Conservation (phyloP, 2,113 vertebrate species). For the Alces alces region DNA sequence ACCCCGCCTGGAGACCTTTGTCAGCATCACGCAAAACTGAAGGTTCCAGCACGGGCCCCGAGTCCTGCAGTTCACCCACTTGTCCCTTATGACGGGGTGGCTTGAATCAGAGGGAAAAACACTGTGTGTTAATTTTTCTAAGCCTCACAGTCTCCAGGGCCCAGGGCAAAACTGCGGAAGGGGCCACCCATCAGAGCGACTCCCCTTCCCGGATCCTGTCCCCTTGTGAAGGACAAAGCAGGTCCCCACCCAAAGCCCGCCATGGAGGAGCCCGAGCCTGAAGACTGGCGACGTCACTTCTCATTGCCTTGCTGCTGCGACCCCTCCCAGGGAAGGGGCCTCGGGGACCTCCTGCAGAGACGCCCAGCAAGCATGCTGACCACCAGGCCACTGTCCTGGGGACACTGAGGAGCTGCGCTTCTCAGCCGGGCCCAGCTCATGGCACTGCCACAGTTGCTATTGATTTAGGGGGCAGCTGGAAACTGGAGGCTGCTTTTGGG, state of each 20-base stretch:
- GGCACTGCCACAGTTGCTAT: conserved; percentile 68
- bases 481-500: conserved; percentile 51
- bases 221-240: not conserved
- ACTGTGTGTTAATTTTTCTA: accelerated
- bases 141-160: not conserved
- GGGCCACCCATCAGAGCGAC: accelerated
- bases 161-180: accelerated
- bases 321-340: not conserved
- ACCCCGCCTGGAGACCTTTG: not conserved
- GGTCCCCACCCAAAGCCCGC: conserved; percentile 37
- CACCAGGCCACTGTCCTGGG: conserved; percentile 58
- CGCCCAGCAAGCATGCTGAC: conserved; percentile 42
- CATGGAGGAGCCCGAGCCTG: not conserved
- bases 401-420: not conserved
- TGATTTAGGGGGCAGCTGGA: conserved; percentile 55
- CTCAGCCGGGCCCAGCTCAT: conserved; percentile 68
- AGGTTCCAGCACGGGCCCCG: accelerated
- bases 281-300: not conserved
- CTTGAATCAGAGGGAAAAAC: not conserved
- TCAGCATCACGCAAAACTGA: accelerated
- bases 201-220: not conserved
- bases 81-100: not conserved
- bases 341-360: not conserved
- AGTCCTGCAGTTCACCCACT: not conserved
- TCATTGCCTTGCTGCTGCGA: accelerated